Conservation (phyloP, 2,113 vertebrate species). For the Candoia aspera region DNA sequence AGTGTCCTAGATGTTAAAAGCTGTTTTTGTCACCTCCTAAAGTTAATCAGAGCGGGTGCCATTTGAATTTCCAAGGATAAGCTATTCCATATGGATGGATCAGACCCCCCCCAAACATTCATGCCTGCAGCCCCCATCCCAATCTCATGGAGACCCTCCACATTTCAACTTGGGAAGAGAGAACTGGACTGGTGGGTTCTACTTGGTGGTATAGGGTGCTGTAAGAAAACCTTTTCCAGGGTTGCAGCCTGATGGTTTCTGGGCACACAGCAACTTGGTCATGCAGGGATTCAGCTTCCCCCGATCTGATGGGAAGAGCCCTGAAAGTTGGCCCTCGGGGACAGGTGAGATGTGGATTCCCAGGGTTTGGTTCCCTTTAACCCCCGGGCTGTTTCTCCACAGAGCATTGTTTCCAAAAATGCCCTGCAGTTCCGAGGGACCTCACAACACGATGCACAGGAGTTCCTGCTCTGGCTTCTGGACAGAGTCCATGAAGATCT, state of each 20-base stretch:
- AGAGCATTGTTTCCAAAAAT: slow-evolving; percentile 93
- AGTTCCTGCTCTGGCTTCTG: slow-evolving; percentile 97
- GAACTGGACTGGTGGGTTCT: not conserved
- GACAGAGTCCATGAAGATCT: slow-evolving; percentile 97
- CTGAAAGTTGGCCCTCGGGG: not conserved
- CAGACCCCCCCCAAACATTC: not conserved
- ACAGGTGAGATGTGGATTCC: rapidly evolving
- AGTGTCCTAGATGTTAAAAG: not conserved
- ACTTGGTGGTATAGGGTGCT: not conserved
- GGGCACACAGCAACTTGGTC: not conserved
- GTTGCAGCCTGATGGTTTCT: not conserved
- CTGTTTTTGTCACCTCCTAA: not conserved
- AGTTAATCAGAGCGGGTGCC: not conserved
- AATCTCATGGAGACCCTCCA: not conserved
- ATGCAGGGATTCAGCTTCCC: not conserved
- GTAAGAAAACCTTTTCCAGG: not conserved
- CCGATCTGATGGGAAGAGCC: not conserved
- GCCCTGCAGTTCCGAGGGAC: slow-evolving; percentile 94
- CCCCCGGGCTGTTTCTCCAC: slow-evolving; percentile 40
- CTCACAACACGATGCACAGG: slow-evolving; percentile 96
- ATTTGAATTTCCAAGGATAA: not conserved
- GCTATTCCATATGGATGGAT: not conserved
- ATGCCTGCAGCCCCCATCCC: not conserved
- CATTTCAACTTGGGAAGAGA: not conserved
- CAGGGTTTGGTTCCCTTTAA: rapidly evolving